Evolutionary conservation across 1,140 invertebrate species (phyloP), one percentile per base, ranked within the genome.

Genomic region (Littorina saxatilis): DNA sequence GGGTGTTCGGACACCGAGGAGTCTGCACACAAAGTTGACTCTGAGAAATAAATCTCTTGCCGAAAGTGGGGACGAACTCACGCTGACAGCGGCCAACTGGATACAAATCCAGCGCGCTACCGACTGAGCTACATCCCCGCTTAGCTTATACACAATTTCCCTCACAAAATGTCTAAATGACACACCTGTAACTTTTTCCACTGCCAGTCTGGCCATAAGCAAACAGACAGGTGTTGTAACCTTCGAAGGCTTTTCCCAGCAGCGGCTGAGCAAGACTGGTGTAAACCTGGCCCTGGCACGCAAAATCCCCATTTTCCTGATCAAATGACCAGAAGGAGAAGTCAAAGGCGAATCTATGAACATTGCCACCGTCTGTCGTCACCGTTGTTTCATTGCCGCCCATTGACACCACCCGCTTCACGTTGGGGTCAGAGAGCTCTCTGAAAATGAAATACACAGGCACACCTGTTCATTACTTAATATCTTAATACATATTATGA

Each of bases 191-290:
- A 47, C 97, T 98, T 94, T 99, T 99, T 0, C 98, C 98, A 88
- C 96, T 97, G 43, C 97, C 97, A 11, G 97, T 99, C 93, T 99
- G 98, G 0, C 98, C 98, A 93, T 99, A 99, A 3, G 98, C 98
- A 94, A 98, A 98, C 61, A 99, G 96, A 79, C 92, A 92, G 0
- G 91, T 92, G 78, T 93, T 93, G 83, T 92, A 93, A 37, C 92
- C 92, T 73, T 93, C 90, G 81, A 92, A 92, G 17, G 91, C 91
- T 78, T 91, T 91, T 1, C 83, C 89, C 29, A 92, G 83, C 32
- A 92, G 84, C 1, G 92, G 92, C 76, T 90, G 87, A 27, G 90
- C 92, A 35, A 93, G 85, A 2, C 79, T 74, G n/a, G 87, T 73
- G 68, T 93, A 92, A 9, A 93, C 90, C 17, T 82, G 80, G 58